Percentiles rank a stretch among this genome's conserved stretches.
Evolutionary conservation across 2,888 invertebrate species (phyloP).

Genomic region (Pelosia muscerda): DNA sequence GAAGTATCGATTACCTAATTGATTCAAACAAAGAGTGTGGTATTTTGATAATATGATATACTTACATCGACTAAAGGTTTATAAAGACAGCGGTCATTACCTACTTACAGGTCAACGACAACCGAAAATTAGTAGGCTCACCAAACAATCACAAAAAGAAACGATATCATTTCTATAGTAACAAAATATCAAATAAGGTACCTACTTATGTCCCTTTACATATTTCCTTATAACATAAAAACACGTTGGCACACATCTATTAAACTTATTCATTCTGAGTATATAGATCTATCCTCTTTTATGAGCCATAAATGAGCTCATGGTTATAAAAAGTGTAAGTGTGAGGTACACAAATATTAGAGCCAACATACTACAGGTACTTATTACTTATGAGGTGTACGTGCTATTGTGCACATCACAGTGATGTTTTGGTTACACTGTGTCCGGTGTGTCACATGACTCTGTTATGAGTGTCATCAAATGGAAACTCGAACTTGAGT

Average conservation of each 20-base stretch:
- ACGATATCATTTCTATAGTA: background rate
- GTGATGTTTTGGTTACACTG: conserved; percentile 64
- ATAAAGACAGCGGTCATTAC: background rate
- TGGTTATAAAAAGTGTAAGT: background rate
- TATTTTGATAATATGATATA: no score
- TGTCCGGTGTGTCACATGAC: conserved; percentile 66
- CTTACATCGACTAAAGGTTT: no score
- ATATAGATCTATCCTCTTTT: background rate
- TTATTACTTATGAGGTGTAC: conserved; percentile 53
- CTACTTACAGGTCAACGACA: background rate
- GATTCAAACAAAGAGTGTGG: no score
- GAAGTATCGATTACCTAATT: background rate
- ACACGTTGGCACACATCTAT: background rate
- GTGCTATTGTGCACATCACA: conserved; percentile 60
- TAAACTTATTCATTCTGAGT: background rate
- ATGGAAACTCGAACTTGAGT: conserved; percentile 57
- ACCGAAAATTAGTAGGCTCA: background rate
- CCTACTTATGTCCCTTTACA: background rate
- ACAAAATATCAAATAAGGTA: background rate
- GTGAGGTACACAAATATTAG: background rate
- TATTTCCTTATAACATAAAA: conserved; percentile 2
- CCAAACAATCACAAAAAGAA: background rate
- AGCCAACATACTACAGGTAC: conserved; percentile 34
- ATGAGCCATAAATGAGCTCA: conserved; percentile 10
- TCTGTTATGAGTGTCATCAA: conserved; percentile 56